Evolutionary conservation across 2,113 vertebrate genomes (phyloP), one percentile per base, ranked within the genome.

Genomic region (Corythoichthys haematopterus): DNA sequence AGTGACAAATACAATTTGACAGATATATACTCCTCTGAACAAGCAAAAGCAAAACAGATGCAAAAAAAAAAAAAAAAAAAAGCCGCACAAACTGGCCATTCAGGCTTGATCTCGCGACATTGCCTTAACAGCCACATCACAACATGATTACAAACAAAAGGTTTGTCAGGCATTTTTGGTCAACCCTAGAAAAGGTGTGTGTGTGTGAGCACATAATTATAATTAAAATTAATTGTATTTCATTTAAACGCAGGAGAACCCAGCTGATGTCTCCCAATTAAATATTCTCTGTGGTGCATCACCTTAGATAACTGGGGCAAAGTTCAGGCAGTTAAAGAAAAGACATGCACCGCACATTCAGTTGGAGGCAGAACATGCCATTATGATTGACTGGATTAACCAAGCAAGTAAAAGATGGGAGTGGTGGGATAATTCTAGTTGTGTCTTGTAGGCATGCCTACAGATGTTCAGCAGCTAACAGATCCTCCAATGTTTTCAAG

Each of bases 41-140:
- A 57, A 36, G 53, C 10, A 13, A 56, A 59, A 16, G 57, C 16
- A 60, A 60, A 60, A 16, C 6, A 40, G 37, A 60, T 56, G 37
- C 35, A 12, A 7, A 48, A 50, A 28, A 58, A 20, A 61, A 3
- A 2, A 36, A 61, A 3, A 2, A 48, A 53, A 20, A 58, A 15
- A 69, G 40, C 12, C 68, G 64, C 61, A 70, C 38, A 64, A 60
- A 78, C 64, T 11, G 61, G 68, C 66, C 64, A 50, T 33, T 64
- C 51, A 16, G 50, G 16, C 12, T 12, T 9, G 4, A 69, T 45
- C 12, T 12, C 15, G 13, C n/a, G 9, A 37, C 0, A 0, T 43
- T 47, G 2, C 35, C 48, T 45, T 61, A 28, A 67, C 8, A 55
- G 52, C 28, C 36, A 58, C n/a, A 69, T 8, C 14, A 45, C 13